Evolutionary conservation across 1,140 invertebrate genomes (phyloP).

Genomic region (Diuraphis noxia): DNA sequence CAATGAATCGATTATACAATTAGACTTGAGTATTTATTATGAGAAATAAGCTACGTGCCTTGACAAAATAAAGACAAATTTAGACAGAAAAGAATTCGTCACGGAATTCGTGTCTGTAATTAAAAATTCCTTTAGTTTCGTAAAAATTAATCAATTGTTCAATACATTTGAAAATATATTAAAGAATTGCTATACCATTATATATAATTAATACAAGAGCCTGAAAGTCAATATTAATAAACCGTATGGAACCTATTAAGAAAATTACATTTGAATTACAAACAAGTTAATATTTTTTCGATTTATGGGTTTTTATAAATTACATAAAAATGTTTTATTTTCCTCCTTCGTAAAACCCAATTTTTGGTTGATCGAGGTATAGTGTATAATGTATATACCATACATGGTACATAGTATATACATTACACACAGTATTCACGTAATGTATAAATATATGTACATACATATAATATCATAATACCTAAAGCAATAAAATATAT

Average conservation of each 20-base stretch:
- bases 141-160: conserved; percentile 1
- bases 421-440: not conserved
- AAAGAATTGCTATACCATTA: not conserved
- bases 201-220: not conserved
- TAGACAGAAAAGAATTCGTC: not conserved
- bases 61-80: conserved; percentile 2
- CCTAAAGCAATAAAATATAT: not conserved
- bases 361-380: not conserved
- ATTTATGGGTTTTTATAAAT: not conserved
- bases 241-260: not conserved
- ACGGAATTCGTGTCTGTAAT: not conserved
- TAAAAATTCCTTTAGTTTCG: conserved; percentile 10
- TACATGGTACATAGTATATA: not conserved
- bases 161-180: not conserved
- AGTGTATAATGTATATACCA: not conserved
- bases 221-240: conserved; percentile 3
- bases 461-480: not conserved
- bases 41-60: not conserved
- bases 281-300: not conserved
- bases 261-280: conserved; percentile 29
- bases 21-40: not conserved
- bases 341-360: not conserved
- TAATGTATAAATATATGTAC: not conserved
- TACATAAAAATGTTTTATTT: conserved; percentile 11
- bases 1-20: not conserved